Evolutionary conservation across 2,888 invertebrate genomes (phyloP), one percentile per base, ranked within the genome.

Genomic region (Deilephila porcellus): DNA sequence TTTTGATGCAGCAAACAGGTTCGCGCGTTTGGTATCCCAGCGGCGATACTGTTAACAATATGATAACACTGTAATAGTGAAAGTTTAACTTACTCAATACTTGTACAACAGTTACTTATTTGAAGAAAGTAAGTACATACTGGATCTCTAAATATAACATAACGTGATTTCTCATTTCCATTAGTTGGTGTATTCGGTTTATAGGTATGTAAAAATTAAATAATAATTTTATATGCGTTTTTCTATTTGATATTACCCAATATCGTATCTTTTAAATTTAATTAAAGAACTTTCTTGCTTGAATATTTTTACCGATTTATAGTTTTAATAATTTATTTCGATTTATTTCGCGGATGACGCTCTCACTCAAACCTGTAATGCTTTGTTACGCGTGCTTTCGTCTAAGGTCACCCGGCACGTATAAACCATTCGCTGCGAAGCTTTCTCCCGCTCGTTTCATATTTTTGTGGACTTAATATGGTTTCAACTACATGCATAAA

Each of bases 1-100:
- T 99, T 99, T 92, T 99, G 99, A 91, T 99, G 98, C 19, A 99
- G 95, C 63, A 99, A 95, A 88, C 99, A 98, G 8, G 98, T 97
- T 75, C 98, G 96, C 62, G 97, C 96, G 89, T 99, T 98, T 0
- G 99, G 99, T 80, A 96, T 95, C 17, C 98, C 98, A 70, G 96
- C 91, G n/a, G 97, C 95, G 75, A 98, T 95, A 81, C 98, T 98
- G 95, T 79, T 91, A 95, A 83, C 88, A 91, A 87, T 71, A 34
- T 53, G 71, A 70, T 59, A 20, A 37, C 5, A 25, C 45, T 67
- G 25, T 56, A n/a, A n/a, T n/a, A 63, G 62, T 72, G 59, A 59
- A 59, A 37, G 52, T 52, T 20, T 52, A 52, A 52, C 52, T 64
- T 45, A 45, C 64, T 45, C 45, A n/a, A 45, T 8, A 45, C 64